Evolutionary conservation across 2,888 invertebrate species (phyloP).

Genomic region (Idaea dimidiata): DNA sequence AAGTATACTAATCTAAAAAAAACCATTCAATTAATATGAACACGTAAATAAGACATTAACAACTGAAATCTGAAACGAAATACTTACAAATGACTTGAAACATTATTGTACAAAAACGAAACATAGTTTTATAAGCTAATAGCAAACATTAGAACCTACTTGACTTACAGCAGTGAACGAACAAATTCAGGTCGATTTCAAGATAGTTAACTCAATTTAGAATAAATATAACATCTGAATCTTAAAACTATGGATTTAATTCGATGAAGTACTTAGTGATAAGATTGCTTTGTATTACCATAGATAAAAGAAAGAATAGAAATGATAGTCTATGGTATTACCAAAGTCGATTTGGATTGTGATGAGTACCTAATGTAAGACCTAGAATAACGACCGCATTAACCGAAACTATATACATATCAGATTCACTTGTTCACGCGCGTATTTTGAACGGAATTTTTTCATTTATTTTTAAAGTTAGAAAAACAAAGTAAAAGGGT

Average conservation of each 20-base stretch:
- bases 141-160: constrained; percentile 31
- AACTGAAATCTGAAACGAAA: not conserved
- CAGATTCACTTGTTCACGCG: too few species aligned
- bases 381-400: too few species aligned
- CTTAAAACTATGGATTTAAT: not conserved
- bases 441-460: too few species aligned
- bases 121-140: constrained; percentile 26
- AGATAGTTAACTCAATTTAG: not conserved
- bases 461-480: too few species aligned
- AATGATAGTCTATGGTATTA: too few species aligned
- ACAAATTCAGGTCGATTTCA: constrained; percentile 41
- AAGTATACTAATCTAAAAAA: not conserved
- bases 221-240: not conserved
- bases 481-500: too few species aligned
- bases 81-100: not conserved
- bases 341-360: too few species aligned
- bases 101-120: not conserved
- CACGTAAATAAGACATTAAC: constrained; percentile 1
- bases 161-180: constrained; percentile 38
- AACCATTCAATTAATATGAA: not conserved
- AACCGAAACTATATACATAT: too few species aligned
- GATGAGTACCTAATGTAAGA: too few species aligned
- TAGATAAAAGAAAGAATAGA: too few species aligned
- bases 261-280: not conserved
- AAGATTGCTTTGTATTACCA: too few species aligned